Percentiles rank a stretch among this genome's conserved stretches.
Conservation (phyloP, 1,140 invertebrate species). For the Bombyx mori region DNA sequence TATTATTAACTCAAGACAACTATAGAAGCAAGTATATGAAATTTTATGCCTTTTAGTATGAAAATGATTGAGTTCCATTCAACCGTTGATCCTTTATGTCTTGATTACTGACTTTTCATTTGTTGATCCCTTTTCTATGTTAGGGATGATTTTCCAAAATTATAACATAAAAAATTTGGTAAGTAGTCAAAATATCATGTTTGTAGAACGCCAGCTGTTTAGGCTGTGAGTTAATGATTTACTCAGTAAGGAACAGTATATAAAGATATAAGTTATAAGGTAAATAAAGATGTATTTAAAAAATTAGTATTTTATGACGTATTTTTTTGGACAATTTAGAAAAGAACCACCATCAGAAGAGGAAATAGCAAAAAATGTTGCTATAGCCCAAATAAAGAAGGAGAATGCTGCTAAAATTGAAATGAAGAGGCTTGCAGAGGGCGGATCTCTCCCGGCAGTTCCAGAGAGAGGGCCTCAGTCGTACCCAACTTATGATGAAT, state of each 20-base stretch:
- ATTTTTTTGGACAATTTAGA: conserved; percentile 34
- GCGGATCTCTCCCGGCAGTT: conserved; percentile 38
- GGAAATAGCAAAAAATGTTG: conserved; percentile 79
- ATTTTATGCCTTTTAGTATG: no score
- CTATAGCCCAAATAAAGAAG: conserved; percentile 79
- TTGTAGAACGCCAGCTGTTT: no score
- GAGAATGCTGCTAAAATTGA: conserved; percentile 81
- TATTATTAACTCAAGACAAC: no score
- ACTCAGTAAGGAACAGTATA: not conserved
- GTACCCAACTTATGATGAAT: conserved; percentile 46
- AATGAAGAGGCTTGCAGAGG: conserved; percentile 37
- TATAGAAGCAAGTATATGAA: no score
- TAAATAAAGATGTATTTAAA: not conserved
- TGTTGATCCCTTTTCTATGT: no score
- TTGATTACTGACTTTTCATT: no score
- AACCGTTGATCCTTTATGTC: no score
- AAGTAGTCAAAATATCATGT: no score
- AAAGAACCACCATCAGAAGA: conserved; percentile 78
- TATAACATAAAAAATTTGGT: no score
- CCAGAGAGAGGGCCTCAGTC: conserved; percentile 36
- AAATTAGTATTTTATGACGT: not conserved
- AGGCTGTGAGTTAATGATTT: no score
- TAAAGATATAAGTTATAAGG: not conserved
- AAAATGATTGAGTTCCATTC: no score
- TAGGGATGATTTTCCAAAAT: no score